Percentiles rank a stretch among this genome's conserved stretches.
Evolutionary conservation across 2,888 invertebrate species (phyloP).

Genomic region (Diplazon laetatorius): DNA sequence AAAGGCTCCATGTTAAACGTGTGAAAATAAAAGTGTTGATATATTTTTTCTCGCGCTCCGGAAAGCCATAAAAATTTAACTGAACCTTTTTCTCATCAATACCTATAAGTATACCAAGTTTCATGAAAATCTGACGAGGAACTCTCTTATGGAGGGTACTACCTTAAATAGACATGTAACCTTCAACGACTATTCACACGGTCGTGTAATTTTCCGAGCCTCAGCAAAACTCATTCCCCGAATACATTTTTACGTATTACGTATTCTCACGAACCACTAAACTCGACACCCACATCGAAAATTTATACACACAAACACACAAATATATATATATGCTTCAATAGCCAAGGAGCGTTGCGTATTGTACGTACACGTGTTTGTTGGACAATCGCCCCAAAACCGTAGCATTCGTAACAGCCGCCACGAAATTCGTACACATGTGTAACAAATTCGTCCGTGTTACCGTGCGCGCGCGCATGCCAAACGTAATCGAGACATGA

Average conservation of each 20-base stretch:
- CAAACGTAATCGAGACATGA: slow-evolving; percentile 57
- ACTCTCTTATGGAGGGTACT: too few species aligned
- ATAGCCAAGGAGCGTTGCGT: not conserved
- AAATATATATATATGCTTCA: slow-evolving; percentile 15
- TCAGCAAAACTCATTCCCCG: slow-evolving; percentile 64
- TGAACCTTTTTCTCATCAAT: too few species aligned
- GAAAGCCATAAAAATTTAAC: too few species aligned
- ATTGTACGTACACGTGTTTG: slow-evolving; percentile 8
- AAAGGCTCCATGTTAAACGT: too few species aligned
- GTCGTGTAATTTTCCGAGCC: slow-evolving; percentile 60
- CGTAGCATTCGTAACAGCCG: slow-evolving; percentile 5
- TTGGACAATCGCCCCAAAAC: slow-evolving; percentile 8
- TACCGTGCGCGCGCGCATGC: too few species aligned
- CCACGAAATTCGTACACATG: slow-evolving; percentile 23
- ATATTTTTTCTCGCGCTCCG: too few species aligned
- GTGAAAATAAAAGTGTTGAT: too few species aligned
- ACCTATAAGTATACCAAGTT: too few species aligned
- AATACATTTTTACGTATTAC: slow-evolving; percentile 66
- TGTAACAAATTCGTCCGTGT: slow-evolving; percentile 13
- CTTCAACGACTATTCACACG: slow-evolving; percentile 61
- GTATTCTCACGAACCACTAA: slow-evolving; percentile 64
- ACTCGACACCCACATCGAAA: too few species aligned
- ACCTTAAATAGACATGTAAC: too few species aligned
- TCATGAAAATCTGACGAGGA: too few species aligned
- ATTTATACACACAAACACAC: too few species aligned